Percentiles rank a stretch among this genome's conserved stretches.
Evolutionary conservation across 2,888 invertebrate genomes (phyloP).

Genomic region (Blastobasis lacticolella): DNA sequence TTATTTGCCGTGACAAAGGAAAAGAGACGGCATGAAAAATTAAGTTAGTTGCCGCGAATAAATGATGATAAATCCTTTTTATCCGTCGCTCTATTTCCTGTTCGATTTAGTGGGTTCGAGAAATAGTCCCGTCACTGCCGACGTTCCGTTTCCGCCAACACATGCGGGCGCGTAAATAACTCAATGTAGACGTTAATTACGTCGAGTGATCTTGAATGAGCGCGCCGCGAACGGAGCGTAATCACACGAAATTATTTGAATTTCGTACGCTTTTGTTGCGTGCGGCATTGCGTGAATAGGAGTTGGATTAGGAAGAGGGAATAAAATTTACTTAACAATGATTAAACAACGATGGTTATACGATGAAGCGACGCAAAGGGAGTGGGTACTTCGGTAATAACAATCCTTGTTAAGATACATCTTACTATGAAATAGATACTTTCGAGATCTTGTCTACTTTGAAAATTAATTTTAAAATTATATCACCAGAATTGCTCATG

Average conservation of each 20-base stretch:
- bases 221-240: conserved; percentile 42
- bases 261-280: conserved; percentile 28
- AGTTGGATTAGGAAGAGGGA: too few relatives aligned
- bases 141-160: conserved; percentile 47
- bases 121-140: conserved; percentile 39
- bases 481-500: too few relatives aligned
- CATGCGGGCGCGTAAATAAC: conserved; percentile 70
- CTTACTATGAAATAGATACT: too few relatives aligned
- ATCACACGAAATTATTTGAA: conserved; percentile 42
- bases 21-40: background rate
- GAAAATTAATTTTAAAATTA: too few relatives aligned
- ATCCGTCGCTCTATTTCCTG: conserved; percentile 1
- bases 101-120: conserved; percentile 20
- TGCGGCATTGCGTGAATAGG: background rate
- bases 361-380: too few relatives aligned
- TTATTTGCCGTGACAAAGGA: background rate
- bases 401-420: too few relatives aligned
- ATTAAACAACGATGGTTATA: too few relatives aligned
- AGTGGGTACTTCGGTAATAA: too few relatives aligned
- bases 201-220: conserved; percentile 61
- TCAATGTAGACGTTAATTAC: conserved; percentile 63
- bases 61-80: too few relatives aligned
- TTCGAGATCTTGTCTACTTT: too few relatives aligned
- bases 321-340: too few relatives aligned
- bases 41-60: too few relatives aligned